Base-by-base conservation (phyloP, 2,888 invertebrate species). In the Drosophila lacicola region DNA sequence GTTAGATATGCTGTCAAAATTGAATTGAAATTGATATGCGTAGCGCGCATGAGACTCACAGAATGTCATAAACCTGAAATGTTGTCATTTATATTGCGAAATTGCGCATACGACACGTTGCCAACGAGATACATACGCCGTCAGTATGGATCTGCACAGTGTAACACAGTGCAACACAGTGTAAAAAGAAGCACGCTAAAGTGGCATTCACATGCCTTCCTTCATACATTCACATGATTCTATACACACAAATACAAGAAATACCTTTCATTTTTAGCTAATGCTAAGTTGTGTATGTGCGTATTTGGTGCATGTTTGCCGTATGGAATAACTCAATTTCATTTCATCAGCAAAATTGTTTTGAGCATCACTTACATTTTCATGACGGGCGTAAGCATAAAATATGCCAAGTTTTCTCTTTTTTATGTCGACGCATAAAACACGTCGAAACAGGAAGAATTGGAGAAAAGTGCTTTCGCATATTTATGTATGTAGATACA, bases 1-100 rank as follows among this genome's bases (percentile, higher is more conserved):
- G 67, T 66, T 71, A 72, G 55, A 51, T 67, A 51, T 56, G 67
- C 67, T 86, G 89, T 83, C 83, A 86, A 73, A 78, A 86, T 75
- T 86, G 76, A 83, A 87, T 83, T 83, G 81, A 84, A 88, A 88
- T 88, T 84, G 84, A 84, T 84, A 84, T 88, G 80, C 81, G 87
- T 68, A 66, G 53, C 70, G 67, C 73, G 81, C 72, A 65, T 64
- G 68, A 56, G 69, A 64, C 68, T 70, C 58, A 50, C 66, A 36
- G 36, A 55, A 49, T 85, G 84, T 76, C 84, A 83, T 85, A 83
- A 82, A 67, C 69, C 75, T 74, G 66, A 80, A 88, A 80, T 72
- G 72, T 66, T 74, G 80, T 74, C 75, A 86, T 86, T 87, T 88
- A 74, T 83, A 78, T 74, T 76, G 78, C 78, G 67, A 88, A 76